Evolutionary conservation across 2,888 invertebrate genomes (phyloP).

Genomic region (Epistrophella euchroma): DNA sequence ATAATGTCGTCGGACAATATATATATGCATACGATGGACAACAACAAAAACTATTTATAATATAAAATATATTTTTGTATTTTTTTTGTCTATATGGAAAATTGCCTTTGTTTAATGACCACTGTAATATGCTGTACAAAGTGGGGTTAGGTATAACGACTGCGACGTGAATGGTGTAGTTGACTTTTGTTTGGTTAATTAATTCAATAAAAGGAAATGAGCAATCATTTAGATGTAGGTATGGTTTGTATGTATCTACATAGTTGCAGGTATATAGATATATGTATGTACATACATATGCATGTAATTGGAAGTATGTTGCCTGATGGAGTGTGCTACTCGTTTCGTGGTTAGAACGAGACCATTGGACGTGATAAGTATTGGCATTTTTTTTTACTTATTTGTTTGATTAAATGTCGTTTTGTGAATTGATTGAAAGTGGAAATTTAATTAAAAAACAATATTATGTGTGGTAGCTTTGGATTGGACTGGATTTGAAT

Average conservation of each 20-base stretch:
- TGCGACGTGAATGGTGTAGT: slow-evolving; percentile 50
- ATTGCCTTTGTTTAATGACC: slow-evolving; percentile 57
- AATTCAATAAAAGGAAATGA: slow-evolving; percentile 75
- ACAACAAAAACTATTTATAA: not conserved
- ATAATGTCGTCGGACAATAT: slow-evolving; percentile 31
- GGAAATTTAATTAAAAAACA: slow-evolving; percentile 54
- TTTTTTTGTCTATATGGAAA: not conserved
- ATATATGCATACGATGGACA: slow-evolving; percentile 18
- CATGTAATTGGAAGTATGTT: slow-evolving; percentile 12
- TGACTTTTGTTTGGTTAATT: slow-evolving; percentile 72
- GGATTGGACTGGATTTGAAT: not conserved
- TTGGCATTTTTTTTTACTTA: not conserved
- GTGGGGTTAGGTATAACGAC: slow-evolving; percentile 23
- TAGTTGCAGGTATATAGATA: not conserved
- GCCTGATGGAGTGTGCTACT: slow-evolving; percentile 32
- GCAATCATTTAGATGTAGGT: slow-evolving; percentile 53
- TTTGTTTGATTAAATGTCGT: slow-evolving; percentile 52
- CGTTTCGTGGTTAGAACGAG: slow-evolving; percentile 35
- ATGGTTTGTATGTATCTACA: not conserved
- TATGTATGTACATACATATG: not conserved
- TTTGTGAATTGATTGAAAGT: slow-evolving; percentile 41
- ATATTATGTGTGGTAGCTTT: not conserved
- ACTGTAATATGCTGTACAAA: slow-evolving; percentile 20
- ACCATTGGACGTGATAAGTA: slow-evolving; percentile 43
- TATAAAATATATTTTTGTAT: not conserved